A percentile compares a stretch with the other conserved stretches of the same genome.
phyloP scores from a whole-genome alignment of 1,140 invertebrate species.

The Meteorus sp. region DNA sequence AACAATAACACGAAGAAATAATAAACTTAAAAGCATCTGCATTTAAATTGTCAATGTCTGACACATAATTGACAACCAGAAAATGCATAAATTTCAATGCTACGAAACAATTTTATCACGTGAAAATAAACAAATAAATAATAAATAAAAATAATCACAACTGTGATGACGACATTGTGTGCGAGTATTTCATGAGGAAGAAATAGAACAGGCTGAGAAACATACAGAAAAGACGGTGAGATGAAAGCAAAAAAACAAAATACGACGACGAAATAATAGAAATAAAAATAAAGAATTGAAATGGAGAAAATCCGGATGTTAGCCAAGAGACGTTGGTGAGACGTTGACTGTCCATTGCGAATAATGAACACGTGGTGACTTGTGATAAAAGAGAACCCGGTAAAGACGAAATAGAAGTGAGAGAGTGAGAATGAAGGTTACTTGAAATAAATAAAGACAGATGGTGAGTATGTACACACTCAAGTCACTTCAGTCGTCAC shows the following conservation, averaged over 20 bases:
- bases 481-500: not conserved
- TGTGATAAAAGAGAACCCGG: not conserved
- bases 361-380: slow-evolving; percentile 17
- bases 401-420: not conserved
- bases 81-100: slow-evolving; percentile 24
- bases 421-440: not conserved
- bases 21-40: not conserved
- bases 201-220: too few relatives aligned
- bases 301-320: not conserved
- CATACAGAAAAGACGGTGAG: slow-evolving; percentile 1
- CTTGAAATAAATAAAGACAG: not conserved
- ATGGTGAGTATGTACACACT: too few relatives aligned
- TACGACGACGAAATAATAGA: too few relatives aligned
- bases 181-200: too few relatives aligned
- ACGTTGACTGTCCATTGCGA: slow-evolving; percentile 5
- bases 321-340: too few relatives aligned
- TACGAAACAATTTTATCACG: slow-evolving; percentile 12
- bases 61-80: slow-evolving; percentile 24
- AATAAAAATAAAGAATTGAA: not conserved
- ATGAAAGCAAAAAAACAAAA: too few relatives aligned
- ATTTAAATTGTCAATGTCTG: slow-evolving; percentile 3
- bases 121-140: too few relatives aligned
- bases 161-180: too few relatives aligned
- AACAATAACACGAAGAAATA: not conserved
- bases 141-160: too few relatives aligned